Percentiles rank a stretch among this genome's conserved stretches.
phyloP scores from a whole-genome alignment of 2,113 vertebrate genomes.

The Pygoscelis antarcticus region DNA sequence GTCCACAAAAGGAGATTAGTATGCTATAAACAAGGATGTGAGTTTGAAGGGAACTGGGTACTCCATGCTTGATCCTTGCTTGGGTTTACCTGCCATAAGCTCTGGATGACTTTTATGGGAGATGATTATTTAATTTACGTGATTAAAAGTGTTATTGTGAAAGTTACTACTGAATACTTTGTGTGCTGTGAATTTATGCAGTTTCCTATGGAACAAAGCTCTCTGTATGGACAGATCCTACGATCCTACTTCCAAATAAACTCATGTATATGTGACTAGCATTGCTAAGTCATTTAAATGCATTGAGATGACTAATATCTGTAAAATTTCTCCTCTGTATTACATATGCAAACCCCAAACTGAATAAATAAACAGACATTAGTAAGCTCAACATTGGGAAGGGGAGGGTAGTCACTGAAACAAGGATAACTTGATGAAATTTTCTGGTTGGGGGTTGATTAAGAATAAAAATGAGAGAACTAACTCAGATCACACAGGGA shows the following conservation, averaged over 20 bases:
- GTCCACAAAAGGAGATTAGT: not conserved
- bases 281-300: not conserved
- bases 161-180: not conserved
- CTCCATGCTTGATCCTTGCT: not conserved
- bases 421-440: not conserved
- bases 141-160: not conserved
- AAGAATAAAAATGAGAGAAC: not conserved
- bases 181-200: not conserved
- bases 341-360: not conserved
- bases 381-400: not conserved
- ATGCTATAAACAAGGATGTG: not conserved
- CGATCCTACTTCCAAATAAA: not conserved
- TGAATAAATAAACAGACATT: not conserved
- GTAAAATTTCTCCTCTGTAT: not conserved
- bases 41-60: not conserved
- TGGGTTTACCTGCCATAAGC: not conserved
- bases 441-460: not conserved
- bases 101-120: not conserved
- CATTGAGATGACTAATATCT: not conserved
- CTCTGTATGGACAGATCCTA: not conserved
- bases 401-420: not conserved
- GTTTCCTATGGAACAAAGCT: not conserved
- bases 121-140: not conserved
- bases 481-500: not conserved
- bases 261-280: not conserved